phyloP scores from a whole-genome alignment of 2,888 invertebrate species.

The Mesorhabditis spiculigera region DNA sequence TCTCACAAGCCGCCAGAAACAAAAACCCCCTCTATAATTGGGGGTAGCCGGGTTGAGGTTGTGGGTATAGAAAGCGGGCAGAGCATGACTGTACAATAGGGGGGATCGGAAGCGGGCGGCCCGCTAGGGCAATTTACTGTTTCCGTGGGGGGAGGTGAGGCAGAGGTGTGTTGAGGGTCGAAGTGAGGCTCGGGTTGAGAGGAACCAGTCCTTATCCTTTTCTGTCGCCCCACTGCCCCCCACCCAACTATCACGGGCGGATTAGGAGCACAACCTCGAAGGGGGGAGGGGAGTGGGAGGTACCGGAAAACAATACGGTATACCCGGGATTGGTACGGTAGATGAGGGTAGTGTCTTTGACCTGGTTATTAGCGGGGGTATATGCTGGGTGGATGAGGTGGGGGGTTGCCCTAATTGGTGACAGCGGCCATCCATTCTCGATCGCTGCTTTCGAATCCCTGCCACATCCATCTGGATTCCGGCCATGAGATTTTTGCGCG shows the following conservation, averaged over 20 bases:
- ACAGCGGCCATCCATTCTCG: conserved; percentile 2
- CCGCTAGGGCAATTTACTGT: conserved; percentile 6
- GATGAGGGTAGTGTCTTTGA: not conserved
- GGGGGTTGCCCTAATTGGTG: not conserved
- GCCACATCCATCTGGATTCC: too few relatives aligned
- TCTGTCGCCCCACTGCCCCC: not conserved
- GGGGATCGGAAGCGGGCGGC: not conserved
- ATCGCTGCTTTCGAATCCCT: too few relatives aligned
- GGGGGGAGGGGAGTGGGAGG: not conserved
- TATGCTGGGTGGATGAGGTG: too few relatives aligned
- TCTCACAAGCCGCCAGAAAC: too few relatives aligned
- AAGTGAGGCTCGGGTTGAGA: not conserved
- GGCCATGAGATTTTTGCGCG: not conserved
- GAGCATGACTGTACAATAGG: not conserved
- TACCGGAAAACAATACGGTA: conserved; percentile 4
- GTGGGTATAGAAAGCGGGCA: not conserved
- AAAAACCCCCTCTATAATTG: too few relatives aligned
- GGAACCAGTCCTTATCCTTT: conserved; percentile 2
- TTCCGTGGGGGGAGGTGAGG: not conserved
- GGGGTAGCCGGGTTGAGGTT: too few relatives aligned
- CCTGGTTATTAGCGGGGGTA: too few relatives aligned
- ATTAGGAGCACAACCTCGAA: not conserved
- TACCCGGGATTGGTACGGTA: not conserved
- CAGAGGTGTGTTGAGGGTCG: not conserved
- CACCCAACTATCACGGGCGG: not conserved